phyloP scores from a whole-genome alignment of 53 echinoderm and acorn worm genomes.

The Arbacia lixula region DNA sequence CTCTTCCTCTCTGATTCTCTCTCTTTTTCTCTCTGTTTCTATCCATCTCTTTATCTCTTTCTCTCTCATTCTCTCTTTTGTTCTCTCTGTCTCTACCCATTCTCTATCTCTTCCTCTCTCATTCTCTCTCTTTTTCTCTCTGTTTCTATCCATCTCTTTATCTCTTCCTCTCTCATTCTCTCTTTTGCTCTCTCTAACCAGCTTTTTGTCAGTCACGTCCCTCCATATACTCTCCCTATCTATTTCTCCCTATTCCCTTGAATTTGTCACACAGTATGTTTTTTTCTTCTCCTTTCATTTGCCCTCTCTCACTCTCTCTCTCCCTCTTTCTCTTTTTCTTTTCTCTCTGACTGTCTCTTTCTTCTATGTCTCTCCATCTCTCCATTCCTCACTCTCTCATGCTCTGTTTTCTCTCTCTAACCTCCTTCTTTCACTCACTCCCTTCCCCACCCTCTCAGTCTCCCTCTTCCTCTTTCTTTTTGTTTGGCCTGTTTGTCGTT shows the following conservation, averaged over 20 bases:
- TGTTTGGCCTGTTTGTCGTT: not conserved
- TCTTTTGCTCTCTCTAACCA: not conserved
- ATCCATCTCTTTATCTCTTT: not conserved
- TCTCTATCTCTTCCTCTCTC: not conserved
- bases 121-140: not conserved
- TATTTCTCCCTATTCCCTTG: not conserved
- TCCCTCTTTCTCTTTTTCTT: not conserved
- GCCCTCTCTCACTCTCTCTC: not conserved
- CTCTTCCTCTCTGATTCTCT: not conserved
- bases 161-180: not conserved
- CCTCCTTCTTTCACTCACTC: not conserved
- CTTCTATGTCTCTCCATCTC: not conserved
- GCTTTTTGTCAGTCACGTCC: too few relatives aligned
- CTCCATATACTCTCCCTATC: not conserved
- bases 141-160: not conserved
- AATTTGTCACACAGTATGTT: not conserved
- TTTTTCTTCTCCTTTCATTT: not conserved
- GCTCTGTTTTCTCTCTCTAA: not conserved
- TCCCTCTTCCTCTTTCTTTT: not conserved
- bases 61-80: not conserved
- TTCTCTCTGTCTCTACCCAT: not conserved
- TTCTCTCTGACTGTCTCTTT: not conserved
- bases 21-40: not conserved
- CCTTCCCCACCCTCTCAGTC: not conserved
- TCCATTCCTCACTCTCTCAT: not conserved